These are phyloP conservation scores for Channallabes apus DNA, from an alignment of 2,797 vertebrate species.

Conservation along the genomic window DNA sequence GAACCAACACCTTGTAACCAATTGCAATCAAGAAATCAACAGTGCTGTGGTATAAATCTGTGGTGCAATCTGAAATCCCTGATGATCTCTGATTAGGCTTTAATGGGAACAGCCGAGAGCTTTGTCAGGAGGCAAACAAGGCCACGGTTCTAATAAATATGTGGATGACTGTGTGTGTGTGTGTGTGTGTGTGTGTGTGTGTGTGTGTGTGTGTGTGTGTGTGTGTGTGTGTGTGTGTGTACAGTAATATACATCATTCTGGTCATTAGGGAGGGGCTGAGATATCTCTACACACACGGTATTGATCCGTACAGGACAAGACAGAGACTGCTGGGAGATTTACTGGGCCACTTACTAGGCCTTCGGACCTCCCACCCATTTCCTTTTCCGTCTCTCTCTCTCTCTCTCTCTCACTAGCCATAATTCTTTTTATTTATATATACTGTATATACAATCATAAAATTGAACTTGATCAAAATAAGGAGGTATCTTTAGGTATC, in stretches of 20 bases:
- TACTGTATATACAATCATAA: not conserved
- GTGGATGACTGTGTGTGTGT: not conserved
- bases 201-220: not conserved
- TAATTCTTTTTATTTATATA: no score
- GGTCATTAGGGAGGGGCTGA: constrained; percentile 39
- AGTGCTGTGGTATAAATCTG: not conserved
- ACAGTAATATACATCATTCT: not conserved
- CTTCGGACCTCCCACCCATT: constrained; percentile 23
- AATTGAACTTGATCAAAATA: not conserved
- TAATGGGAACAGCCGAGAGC: not conserved
- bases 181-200: not conserved
- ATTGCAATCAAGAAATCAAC: not conserved
- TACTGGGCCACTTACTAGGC: constrained; percentile 46
- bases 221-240: not conserved
- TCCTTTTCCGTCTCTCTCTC: not conserved
- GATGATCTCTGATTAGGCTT: not conserved
- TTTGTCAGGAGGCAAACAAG: not conserved
- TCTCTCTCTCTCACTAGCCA: not conserved
- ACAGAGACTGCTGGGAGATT: constrained; percentile 42
- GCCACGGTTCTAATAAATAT: not conserved
- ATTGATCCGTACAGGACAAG: constrained; percentile 71
- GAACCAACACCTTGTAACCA: not conserved
- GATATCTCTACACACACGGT: constrained; percentile 63
- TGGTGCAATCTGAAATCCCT: not conserved
- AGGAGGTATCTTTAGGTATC: not conserved